Evolutionary conservation across 2,888 invertebrate species (phyloP), one percentile per base, ranked within the genome.

Genomic region (Patella ulyssiponensis): DNA sequence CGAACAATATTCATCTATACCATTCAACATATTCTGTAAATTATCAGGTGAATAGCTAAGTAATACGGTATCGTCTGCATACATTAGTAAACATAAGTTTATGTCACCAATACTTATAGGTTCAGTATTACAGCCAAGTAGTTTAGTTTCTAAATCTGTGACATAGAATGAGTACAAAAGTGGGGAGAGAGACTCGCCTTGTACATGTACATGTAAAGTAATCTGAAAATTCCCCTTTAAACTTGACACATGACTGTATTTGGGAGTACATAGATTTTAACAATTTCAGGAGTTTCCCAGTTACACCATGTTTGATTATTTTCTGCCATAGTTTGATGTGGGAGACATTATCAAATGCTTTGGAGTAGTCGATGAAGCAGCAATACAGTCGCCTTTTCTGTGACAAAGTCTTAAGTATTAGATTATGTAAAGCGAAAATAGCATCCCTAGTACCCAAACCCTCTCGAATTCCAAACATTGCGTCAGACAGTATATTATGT

Each of bases 161-260:
- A 73, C 23, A 73, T 52, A 73, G 17, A 73, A 44, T 23, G 53
- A 44, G n/a, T 11, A 73, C 51, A 73, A 53, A n/a, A 73, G 15
- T 51, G 73, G 73, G 1, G 73, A 73, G 15, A 73, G 51, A 23
- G 27, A 44, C 51, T 73, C 73, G 7, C 73, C 73, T 52, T 73
- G 73, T 44, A 27, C 3, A n/a, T 0, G 3, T 17, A 53, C 23
- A 73, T 7, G 27, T 20, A 70, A 71, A 33, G 17, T 71, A 44
- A 17, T 71, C 33, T 27, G 51, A 44, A 23, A 44, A 71, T 23
- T 17, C 71, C 17, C 53, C 51, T n/a, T 53, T 53, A 44, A 15
- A 73, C 7, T 23, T 52, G 11, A 53, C 53, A n/a, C 73, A 44
- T n/a, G 73, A 73, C 44, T 73, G 14, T 44, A 53, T 17, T 52